Conservation (phyloP, 1,140 invertebrate genomes). For the Habropoda laboriosa region DNA sequence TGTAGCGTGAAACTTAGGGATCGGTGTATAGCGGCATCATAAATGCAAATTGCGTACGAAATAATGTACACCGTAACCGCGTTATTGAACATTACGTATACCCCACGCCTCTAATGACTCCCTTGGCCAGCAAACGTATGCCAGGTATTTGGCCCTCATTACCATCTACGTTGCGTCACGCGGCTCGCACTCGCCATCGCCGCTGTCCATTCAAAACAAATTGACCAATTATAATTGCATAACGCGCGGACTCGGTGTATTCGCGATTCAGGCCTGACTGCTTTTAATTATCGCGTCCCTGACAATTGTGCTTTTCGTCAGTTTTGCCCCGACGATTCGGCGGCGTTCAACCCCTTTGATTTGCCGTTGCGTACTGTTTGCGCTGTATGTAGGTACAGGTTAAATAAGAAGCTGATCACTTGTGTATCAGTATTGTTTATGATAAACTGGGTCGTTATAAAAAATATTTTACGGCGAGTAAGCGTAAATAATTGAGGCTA, state of each 20-base stretch:
- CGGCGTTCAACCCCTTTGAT: background rate
- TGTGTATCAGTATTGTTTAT: too few species aligned
- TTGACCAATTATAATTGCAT: conserved; percentile 51
- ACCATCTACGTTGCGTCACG: conserved; percentile 39
- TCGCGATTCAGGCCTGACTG: conserved; percentile 1
- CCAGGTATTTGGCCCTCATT: conserved; percentile 50
- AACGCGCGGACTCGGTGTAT: background rate
- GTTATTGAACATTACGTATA: conserved; percentile 40
- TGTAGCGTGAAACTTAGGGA: background rate
- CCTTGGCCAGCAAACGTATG: conserved; percentile 20
- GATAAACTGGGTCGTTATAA: too few species aligned
- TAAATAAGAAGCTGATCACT: too few species aligned
- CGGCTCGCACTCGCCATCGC: background rate
- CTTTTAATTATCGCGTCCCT: background rate
- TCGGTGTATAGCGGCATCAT: conserved; percentile 1
- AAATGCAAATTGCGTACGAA: conserved; percentile 39
- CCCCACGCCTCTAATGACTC: conserved; percentile 43
- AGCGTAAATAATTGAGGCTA: too few species aligned
- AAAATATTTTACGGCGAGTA: too few species aligned
- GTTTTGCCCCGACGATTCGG: too few species aligned
- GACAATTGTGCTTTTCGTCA: too few species aligned
- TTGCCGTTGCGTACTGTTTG: too few species aligned
- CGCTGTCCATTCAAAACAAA: conserved; percentile 43
- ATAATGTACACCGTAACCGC: conserved; percentile 30
- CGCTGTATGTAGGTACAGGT: too few species aligned